Percentiles rank a stretch among this genome's conserved stretches.
Conservation (phyloP, 2,113 vertebrate species). For the Gymnorhina tibicen region DNA sequence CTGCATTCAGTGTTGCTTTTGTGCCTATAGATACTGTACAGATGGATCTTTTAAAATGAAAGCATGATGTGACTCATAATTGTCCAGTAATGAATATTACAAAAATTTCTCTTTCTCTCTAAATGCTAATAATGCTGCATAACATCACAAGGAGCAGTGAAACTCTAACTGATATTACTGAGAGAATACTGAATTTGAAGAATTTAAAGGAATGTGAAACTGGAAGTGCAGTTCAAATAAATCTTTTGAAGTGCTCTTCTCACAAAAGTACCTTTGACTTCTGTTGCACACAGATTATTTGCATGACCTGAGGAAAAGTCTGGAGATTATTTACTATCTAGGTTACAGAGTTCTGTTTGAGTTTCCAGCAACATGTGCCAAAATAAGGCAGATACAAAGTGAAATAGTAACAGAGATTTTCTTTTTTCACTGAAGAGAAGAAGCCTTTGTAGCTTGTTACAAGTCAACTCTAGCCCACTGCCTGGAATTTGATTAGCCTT, state of each 20-base stretch:
- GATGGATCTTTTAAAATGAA: neutral
- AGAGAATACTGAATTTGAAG: neutral
- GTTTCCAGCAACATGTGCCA: constrained; percentile 40
- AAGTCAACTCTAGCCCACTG: neutral
- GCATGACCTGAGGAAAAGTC: constrained; percentile 14
- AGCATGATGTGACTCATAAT: neutral
- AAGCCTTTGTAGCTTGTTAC: constrained; percentile 7
- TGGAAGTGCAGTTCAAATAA: constrained; percentile 22
- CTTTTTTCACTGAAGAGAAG: neutral
- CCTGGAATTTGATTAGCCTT: neutral
- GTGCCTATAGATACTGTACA: neutral
- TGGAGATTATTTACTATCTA: constrained; percentile 44
- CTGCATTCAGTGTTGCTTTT: neutral
- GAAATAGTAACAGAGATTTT: neutral
- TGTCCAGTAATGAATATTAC: neutral
- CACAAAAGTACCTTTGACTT: constrained; percentile 44
- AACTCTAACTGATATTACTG: neutral
- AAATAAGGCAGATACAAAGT: constrained; percentile 4
- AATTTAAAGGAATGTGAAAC: constrained; percentile 39
- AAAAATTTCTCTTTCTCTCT: neutral
- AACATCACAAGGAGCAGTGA: neutral
- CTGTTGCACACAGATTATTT: constrained; percentile 4
- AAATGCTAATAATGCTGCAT: neutral
- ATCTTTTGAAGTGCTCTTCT: constrained; percentile 27
- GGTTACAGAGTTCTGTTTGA: constrained; percentile 21